Evolutionary conservation across 2,888 invertebrate species (phyloP).

Genomic region (Teleogryllus oceanicus): DNA sequence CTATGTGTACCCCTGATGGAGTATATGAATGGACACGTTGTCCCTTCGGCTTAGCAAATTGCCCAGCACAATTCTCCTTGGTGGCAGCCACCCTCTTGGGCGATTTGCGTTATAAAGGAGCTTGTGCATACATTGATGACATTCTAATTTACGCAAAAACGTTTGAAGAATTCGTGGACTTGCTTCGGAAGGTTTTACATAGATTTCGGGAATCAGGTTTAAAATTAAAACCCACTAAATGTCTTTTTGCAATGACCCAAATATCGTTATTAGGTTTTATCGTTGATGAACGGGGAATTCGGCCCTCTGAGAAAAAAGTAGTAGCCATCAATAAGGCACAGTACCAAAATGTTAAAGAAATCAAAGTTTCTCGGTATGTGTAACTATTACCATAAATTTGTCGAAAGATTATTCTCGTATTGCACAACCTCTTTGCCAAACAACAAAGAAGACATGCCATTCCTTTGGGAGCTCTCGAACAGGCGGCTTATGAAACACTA

Average conservation of each 20-base stretch:
- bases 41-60: no score
- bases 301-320: neutral
- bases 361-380: neutral
- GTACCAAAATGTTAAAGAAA: neutral
- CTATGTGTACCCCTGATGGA: no score
- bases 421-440: neutral
- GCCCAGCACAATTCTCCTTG: no score
- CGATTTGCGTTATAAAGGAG: no score
- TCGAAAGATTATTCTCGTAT: slow-evolving; percentile 12
- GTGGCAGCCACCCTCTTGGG: no score
- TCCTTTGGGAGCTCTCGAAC: neutral
- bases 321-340: neutral
- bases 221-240: neutral
- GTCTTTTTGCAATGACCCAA: neutral
- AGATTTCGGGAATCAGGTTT: neutral
- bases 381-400: neutral
- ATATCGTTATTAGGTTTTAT: slow-evolving; percentile 22
- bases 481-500: neutral
- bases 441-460: neutral
- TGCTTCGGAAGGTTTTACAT: neutral
- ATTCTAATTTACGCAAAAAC: no score
- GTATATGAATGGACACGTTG: no score
- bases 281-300: neutral
- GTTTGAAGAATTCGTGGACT: neutral
- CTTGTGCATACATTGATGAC: no score